A percentile compares a stretch with the other conserved stretches of the same genome.
Evolutionary conservation across 2,113 vertebrate genomes (phyloP).

Genomic region (Accipiter cooperii): DNA sequence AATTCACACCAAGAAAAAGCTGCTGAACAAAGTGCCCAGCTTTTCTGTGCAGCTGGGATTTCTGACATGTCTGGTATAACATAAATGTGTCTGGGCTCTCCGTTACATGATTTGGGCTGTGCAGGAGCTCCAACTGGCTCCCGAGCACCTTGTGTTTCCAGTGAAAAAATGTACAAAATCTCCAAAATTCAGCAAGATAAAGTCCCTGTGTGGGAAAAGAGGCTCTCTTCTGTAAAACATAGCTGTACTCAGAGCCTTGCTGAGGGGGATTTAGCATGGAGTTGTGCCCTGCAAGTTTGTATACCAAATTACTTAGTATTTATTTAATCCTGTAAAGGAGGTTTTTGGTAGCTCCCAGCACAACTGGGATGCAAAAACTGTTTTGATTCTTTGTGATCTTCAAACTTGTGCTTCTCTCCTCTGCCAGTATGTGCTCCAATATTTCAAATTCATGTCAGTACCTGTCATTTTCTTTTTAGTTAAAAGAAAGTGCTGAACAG

Average conservation of each 20-base stretch:
- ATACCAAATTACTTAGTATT: not conserved
- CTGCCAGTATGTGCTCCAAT: not conserved
- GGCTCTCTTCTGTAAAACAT: not conserved
- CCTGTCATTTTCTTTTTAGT: not conserved
- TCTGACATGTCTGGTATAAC: not conserved
- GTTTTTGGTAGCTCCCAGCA: not conserved
- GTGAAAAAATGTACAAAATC: not conserved
- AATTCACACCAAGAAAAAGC: not conserved
- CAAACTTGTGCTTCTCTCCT: not conserved
- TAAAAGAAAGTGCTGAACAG: not conserved
- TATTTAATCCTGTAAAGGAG: not conserved
- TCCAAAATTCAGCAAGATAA: not conserved
- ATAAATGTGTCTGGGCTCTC: not conserved
- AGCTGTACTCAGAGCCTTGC: not conserved
- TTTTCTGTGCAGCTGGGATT: not conserved
- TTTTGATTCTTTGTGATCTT: not conserved
- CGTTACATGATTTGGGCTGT: not conserved
- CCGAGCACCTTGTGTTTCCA: not conserved
- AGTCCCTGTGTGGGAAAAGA: not conserved
- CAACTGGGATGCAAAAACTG: not conserved
- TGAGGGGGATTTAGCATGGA: not conserved
- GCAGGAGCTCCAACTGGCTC: not conserved
- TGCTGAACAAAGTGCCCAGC: fast-evolving
- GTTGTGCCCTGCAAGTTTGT: not conserved
- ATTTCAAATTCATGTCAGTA: not conserved